Conservation (phyloP, 2,797 vertebrate genomes). For the Ptychadena robeensis region DNA sequence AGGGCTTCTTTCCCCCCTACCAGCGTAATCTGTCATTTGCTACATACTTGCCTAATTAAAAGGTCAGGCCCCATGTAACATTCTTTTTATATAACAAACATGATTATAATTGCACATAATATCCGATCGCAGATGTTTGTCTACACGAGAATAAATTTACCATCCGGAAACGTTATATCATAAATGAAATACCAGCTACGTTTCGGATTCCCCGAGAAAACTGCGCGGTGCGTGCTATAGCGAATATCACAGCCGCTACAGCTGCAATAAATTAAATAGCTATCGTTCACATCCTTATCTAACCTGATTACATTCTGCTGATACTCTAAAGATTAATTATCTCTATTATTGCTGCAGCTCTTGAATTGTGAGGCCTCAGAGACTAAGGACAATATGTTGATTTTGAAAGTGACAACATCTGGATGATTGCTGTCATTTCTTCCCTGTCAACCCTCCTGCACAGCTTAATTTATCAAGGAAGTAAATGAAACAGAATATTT, state of each 20-base stretch:
- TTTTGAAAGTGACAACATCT: constrained; percentile 1
- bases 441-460: background rate
- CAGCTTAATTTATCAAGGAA: too few species aligned
- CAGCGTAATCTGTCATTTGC: background rate
- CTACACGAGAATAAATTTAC: background rate
- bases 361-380: constrained; percentile 7
- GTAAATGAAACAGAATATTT: too few species aligned
- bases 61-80: background rate
- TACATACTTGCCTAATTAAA: constrained; percentile 13
- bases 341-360: constrained; percentile 32
- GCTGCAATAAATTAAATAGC: constrained; percentile 39
- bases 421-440: background rate
- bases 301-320: constrained; percentile 53
- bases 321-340: constrained; percentile 49
- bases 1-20: too few species aligned
- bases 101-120: constrained; percentile 2
- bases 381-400: constrained; percentile 25
- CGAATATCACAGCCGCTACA: background rate
- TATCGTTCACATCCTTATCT: constrained; percentile 15
- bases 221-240: background rate
- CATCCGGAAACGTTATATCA: background rate
- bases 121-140: constrained; percentile 19
- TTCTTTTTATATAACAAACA: background rate
- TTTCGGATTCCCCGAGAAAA: background rate
- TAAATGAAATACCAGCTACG: background rate